Evolutionary conservation across 2,113 vertebrate genomes (phyloP), one percentile per base, ranked within the genome.

Genomic region (Brachypodius melanocephalos): DNA sequence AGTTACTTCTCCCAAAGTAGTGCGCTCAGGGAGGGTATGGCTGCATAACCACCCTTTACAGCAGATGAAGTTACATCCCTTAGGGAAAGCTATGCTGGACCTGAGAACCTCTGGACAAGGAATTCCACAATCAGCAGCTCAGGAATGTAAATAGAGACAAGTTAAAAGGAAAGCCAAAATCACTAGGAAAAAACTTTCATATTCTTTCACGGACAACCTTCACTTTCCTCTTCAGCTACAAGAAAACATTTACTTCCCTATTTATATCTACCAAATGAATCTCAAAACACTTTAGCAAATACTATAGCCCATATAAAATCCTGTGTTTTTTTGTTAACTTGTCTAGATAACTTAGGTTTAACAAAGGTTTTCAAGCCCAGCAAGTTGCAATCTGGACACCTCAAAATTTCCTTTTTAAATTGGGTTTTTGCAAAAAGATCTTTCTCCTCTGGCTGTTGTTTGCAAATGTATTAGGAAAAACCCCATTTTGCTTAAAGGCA

Each of bases 41-140:
- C 74, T 91, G 67, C 21, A 36, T 8, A 91, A 71, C 90, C 76
- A 80, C 57, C 59, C 59, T 63, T 63, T 58, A 46, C 2, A 90
- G 82, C 63, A 93, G 94, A 95, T 95, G 95, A 96, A 90, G 88
- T 96, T 95, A 96, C 95, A 96, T 61, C 90, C 93, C 90, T 84
- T 72, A 95, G 95, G 85, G 88, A 96, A 88, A 93, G 88, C 85
- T 91, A 72, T 48, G n/a, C 67, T 40, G 92, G 76, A 93, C 75
- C 88, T 42, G 68, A 85, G 82, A 90, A 95, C 52, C 61, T 81
- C 57, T 86, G 90, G 90, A 88, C 90, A 80, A 95, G 79, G 75
- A 93, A 96, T 96, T 93, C 85, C 65, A 83, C 88, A 84, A 95
- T 28, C 73, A 59, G 57, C 46, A 88, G 72, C 83, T 96, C 76